These are phyloP conservation scores for Cosmia trapezina DNA, from an alignment of 2,888 invertebrate species.

Conservation along the genomic window DNA sequence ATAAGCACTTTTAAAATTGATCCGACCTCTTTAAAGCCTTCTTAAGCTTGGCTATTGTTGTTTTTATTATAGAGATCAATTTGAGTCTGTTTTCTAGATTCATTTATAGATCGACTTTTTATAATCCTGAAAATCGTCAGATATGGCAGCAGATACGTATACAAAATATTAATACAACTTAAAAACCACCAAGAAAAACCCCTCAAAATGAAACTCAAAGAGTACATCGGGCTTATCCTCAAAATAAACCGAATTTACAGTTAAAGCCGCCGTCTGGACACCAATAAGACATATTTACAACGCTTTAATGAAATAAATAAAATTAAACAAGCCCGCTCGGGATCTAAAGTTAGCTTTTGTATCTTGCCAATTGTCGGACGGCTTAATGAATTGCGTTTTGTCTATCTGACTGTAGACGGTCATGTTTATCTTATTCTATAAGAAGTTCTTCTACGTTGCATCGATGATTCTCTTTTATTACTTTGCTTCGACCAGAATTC, in stretches of 20 bases:
- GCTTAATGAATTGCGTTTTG: constrained; percentile 53
- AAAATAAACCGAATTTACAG: constrained; percentile 66
- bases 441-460: not conserved
- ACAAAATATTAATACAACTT: not conserved
- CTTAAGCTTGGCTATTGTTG: not conserved
- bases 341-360: constrained; percentile 64
- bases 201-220: constrained; percentile 29
- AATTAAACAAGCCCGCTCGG: constrained; percentile 58
- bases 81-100: not conserved
- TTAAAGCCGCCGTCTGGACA: constrained; percentile 61
- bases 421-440: constrained; percentile 21
- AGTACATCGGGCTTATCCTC: constrained; percentile 50
- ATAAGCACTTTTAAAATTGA: not conserved
- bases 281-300: constrained; percentile 67
- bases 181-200: constrained; percentile 25
- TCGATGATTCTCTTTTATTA: no score
- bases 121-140: not conserved
- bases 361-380: constrained; percentile 61
- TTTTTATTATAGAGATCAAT: not conserved
- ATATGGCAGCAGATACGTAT: not conserved
- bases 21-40: not conserved
- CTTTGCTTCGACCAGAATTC: no score
- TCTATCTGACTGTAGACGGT: constrained; percentile 40
- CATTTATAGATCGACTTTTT: not conserved
- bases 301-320: constrained; percentile 61